phyloP scores from a whole-genome alignment of 2,113 vertebrate species.

The Cheilinus undulatus region DNA sequence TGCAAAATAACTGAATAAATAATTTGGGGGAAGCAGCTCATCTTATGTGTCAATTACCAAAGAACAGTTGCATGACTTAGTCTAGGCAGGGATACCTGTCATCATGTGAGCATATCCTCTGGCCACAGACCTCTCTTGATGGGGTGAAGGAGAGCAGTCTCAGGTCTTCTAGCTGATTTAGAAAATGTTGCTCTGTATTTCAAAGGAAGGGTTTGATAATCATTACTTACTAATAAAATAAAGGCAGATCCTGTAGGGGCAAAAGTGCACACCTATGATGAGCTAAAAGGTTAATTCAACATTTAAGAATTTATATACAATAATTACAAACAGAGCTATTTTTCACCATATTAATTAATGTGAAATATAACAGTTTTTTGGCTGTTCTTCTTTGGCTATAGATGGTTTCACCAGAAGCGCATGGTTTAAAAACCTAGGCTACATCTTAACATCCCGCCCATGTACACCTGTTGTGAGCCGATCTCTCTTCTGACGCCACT shows the following conservation, averaged over 20 bases:
- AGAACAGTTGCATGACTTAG: background rate
- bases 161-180: conserved; percentile 94
- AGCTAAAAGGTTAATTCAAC: background rate
- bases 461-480: conserved; percentile 88
- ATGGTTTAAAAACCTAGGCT: background rate
- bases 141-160: conserved; percentile 96
- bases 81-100: conserved; percentile 87
- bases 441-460: background rate
- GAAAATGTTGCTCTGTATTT: conserved; percentile 93
- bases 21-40: background rate
- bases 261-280: background rate
- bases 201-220: background rate
- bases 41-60: background rate
- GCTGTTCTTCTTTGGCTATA: no score
- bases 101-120: conserved; percentile 95
- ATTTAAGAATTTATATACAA: no score
- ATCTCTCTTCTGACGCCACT: conserved; percentile 95
- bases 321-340: no score
- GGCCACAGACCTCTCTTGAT: conserved; percentile 94
- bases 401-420: no score
- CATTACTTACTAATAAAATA: background rate
- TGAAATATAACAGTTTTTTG: no score
- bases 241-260: background rate
- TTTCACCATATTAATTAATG: no score
- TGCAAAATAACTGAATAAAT: background rate